Evolutionary conservation across 2,113 vertebrate genomes (phyloP), one percentile per base, ranked within the genome.

Genomic region (Sitta europaea): DNA sequence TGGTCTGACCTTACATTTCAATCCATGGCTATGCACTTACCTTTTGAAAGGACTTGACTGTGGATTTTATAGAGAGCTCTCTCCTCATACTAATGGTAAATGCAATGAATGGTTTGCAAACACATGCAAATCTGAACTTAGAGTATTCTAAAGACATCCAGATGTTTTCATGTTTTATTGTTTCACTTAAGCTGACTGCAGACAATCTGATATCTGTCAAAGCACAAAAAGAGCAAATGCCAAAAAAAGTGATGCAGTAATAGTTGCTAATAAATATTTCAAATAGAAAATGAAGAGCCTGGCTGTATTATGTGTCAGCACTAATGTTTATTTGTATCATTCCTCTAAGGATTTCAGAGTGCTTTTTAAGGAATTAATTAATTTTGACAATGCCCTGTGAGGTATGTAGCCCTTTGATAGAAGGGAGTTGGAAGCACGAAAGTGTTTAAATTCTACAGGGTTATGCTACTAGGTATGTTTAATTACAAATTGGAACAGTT

Each of bases 361-460:
- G 85, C 82, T 95, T 97, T 94, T 96, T 91, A 93, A 93, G 82
- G 71, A 84, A 40, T 83, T 82, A 93, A 95, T 96, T 95, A 93
- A 94, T 93, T 96, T 92, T 94, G 82, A 94, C 94, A 93, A 78
- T 95, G 51, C 90, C 40, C 88, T 93, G 28, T 96, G 94, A 92
- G 90, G 78, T 94, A 54, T 50, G 36, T 63, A 90, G 86, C 65
- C 51, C 67, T 61, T 66, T 86, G 85, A 67, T 28, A 88, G 59
- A 74, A 84, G 40, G 36, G 67, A 65, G 35, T 36, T 83, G 75
- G 92, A 92, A 93, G 58, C 74, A 68, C 5, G 0, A 31, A 45
- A 82, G 48, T 94, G 75, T 90, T 96, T 90, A 80, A 81, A 83
- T 86, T 92, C 77, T 90, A 66, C 54, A 55, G 61, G 65, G 53